phyloP scores from a whole-genome alignment of 2,797 vertebrate species.

The Gallinago nigripennis region DNA sequence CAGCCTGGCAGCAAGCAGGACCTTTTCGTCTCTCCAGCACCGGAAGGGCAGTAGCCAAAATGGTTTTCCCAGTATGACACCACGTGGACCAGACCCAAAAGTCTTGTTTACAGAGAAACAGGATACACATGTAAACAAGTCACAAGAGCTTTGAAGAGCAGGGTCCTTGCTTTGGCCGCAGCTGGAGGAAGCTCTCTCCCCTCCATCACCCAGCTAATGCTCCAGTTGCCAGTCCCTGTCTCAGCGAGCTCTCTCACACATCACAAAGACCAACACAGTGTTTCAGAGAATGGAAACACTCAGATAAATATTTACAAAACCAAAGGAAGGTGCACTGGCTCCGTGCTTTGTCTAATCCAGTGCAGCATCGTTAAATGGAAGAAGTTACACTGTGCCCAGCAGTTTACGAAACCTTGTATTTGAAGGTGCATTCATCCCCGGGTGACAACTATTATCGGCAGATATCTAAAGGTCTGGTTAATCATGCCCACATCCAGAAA shows the following conservation, averaged over 20 bases:
- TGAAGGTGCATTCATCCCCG: not conserved
- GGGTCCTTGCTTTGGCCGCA: not conserved
- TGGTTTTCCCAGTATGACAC: not conserved
- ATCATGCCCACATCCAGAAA: not conserved
- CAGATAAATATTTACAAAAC: not conserved
- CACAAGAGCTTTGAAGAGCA: not conserved
- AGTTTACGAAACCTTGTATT: not conserved
- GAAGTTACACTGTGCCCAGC: not conserved
- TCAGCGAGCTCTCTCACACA: not conserved
- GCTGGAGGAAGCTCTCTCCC: not conserved
- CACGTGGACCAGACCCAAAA: not conserved
- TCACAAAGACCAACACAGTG: not conserved
- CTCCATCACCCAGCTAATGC: not conserved
- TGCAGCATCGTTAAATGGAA: not conserved
- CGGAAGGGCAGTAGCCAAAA: accelerated
- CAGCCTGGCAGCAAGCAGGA: not conserved
- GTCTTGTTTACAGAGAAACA: not conserved
- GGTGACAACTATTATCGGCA: not conserved
- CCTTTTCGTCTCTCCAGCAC: not conserved
- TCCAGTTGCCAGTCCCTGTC: not conserved
- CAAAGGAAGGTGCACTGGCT: not conserved
- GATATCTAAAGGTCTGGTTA: not conserved
- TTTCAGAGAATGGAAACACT: not conserved
- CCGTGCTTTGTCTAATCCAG: accelerated
- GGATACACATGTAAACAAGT: not conserved